Evolutionary conservation across 2,113 vertebrate genomes (phyloP).

Genomic region (Phaetusa simplex): DNA sequence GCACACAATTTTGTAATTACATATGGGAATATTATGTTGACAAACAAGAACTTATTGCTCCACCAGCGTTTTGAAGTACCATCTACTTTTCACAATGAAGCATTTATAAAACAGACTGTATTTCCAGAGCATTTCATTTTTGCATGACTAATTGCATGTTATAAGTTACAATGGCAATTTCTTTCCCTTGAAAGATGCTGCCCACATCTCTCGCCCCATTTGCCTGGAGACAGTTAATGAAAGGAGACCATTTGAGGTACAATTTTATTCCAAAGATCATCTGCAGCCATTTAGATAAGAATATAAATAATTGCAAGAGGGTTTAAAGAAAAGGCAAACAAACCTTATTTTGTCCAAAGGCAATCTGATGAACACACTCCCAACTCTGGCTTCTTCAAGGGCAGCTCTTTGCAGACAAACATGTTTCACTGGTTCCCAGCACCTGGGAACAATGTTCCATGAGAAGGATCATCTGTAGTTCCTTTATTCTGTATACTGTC

Average conservation of each 20-base stretch:
- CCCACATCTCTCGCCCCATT: neutral
- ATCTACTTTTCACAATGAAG: neutral
- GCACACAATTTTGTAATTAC: constrained; percentile 3
- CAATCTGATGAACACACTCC: neutral
- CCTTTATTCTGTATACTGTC: neutral
- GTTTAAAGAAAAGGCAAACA: neutral
- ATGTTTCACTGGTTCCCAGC: neutral
- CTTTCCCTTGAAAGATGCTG: constrained; percentile 3
- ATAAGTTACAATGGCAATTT: constrained; percentile 4
- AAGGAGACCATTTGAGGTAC: neutral
- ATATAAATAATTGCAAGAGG: neutral
- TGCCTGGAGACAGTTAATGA: neutral
- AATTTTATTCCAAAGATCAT: neutral
- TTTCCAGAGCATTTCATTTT: constrained; percentile 33
- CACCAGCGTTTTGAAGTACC: constrained; percentile 9
- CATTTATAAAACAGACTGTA: neutral
- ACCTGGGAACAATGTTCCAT: neutral
- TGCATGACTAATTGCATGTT: constrained; percentile 40
- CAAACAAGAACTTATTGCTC: constrained; percentile 43
- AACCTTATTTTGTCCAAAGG: neutral
- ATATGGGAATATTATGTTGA: constrained; percentile 33
- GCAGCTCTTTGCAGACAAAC: neutral
- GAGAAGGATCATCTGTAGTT: neutral
- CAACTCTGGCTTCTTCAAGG: neutral
- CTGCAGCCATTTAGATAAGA: neutral